phyloP scores from a whole-genome alignment of 2,888 invertebrate species.

The Pheosia tremula region DNA sequence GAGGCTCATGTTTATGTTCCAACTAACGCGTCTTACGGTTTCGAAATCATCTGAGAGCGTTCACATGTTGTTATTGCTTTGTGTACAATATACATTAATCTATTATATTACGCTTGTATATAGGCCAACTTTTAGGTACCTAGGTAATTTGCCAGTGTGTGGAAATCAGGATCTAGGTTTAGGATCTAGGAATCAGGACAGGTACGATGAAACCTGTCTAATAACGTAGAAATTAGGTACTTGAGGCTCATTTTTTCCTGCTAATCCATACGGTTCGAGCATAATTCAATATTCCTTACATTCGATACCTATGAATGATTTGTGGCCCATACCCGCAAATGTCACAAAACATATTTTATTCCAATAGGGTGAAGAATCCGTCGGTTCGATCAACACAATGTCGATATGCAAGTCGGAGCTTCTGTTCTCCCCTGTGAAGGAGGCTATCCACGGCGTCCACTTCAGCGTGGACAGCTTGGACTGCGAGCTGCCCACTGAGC shows the following conservation, averaged over 20 bases:
- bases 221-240: neutral
- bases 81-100: slow-evolving; percentile 19
- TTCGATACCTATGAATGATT: no score
- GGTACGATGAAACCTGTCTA: no score
- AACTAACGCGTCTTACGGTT: slow-evolving; percentile 58
- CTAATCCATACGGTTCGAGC: neutral
- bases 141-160: no score
- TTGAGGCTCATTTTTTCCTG: neutral
- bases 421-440: slow-evolving; percentile 95
- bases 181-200: no score
- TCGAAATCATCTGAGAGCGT: slow-evolving; percentile 71
- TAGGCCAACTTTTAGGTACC: neutral
- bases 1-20: slow-evolving; percentile 76
- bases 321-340: neutral
- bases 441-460: slow-evolving; percentile 89
- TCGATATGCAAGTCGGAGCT: slow-evolving; percentile 96
- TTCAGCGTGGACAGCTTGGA: slow-evolving; percentile 96
- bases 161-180: no score
- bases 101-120: slow-evolving; percentile 1
- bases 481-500: slow-evolving; percentile 91
- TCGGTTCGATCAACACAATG: slow-evolving; percentile 91
- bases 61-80: slow-evolving; percentile 45
- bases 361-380: slow-evolving; percentile 88
- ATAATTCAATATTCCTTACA: neutral
- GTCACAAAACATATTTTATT: slow-evolving; percentile 14